A percentile compares a stretch with the other conserved stretches of the same genome.
phyloP scores from a whole-genome alignment of 2,888 invertebrate genomes.

The Temnothorax ravouxi region DNA sequence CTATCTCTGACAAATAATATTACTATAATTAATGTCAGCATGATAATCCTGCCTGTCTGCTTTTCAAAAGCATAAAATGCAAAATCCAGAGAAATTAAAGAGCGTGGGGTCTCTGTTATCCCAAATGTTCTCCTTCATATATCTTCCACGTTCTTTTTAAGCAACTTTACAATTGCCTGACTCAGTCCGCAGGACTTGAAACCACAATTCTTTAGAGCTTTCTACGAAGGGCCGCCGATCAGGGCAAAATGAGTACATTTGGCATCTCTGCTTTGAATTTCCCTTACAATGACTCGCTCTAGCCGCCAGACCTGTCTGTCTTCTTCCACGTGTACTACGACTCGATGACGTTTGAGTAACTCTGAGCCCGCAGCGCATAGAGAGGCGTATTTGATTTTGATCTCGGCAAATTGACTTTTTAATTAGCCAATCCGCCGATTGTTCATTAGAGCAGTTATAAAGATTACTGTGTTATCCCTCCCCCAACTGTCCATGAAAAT shows the following conservation, averaged over 20 bases:
- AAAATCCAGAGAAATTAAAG: slow-evolving; percentile 4
- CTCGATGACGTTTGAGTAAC: background rate
- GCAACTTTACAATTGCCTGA: background rate
- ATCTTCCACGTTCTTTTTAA: background rate
- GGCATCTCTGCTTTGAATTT: background rate
- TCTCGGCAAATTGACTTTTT: background rate
- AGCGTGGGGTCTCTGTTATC: background rate
- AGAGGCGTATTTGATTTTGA: background rate
- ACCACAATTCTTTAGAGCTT: background rate
- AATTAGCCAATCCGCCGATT: background rate
- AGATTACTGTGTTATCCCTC: background rate
- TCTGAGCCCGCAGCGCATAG: background rate
- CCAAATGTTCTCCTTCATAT: background rate
- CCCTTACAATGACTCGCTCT: background rate
- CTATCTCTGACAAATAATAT: background rate
- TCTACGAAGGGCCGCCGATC: background rate
- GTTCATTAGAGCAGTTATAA: too few relatives aligned
- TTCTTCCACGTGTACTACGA: background rate
- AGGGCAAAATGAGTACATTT: background rate
- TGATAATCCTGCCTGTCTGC: background rate
- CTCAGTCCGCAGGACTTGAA: background rate
- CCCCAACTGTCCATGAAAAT: background rate
- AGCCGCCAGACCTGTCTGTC: background rate
- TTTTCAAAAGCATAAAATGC: background rate
- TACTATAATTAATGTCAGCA: background rate